Evolutionary conservation across 2,113 vertebrate species (phyloP).

Genomic region (Silurus glanis): DNA sequence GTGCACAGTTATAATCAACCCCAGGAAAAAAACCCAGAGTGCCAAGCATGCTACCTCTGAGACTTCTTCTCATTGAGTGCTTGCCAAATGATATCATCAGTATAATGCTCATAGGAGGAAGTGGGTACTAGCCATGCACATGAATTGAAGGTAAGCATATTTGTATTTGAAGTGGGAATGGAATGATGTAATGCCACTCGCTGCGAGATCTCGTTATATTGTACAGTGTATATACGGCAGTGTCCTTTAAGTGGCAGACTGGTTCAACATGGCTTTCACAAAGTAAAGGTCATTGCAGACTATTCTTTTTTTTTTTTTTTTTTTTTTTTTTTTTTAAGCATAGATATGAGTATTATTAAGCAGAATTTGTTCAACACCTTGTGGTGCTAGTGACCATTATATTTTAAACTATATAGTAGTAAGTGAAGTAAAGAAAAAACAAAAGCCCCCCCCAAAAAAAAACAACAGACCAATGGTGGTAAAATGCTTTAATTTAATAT

Average conservation of each 20-base stretch:
- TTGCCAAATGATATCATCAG: background rate
- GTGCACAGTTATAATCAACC: background rate
- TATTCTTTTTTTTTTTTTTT: background rate
- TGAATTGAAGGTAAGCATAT: constrained; percentile 11
- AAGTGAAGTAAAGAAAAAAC: background rate
- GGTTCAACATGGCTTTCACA: background rate
- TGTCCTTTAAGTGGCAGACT: constrained; percentile 7
- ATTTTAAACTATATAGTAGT: background rate
- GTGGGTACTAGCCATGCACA: background rate
- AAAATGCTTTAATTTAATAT: background rate
- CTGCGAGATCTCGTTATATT: background rate
- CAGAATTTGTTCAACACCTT: background rate
- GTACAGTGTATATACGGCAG: background rate
- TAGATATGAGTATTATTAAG: background rate
- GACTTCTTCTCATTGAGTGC: background rate
- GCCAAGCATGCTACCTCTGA: background rate
- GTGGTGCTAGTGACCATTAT: background rate
- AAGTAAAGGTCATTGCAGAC: constrained; percentile 11
- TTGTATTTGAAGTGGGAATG: constrained; percentile 1
- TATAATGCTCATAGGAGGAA: constrained; percentile 6
- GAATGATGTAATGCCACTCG: background rate
- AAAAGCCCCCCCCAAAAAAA: too few species aligned
- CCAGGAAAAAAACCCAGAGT: background rate
- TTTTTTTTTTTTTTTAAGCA: background rate
- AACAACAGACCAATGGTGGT: background rate